A percentile compares a stretch with the other conserved stretches of the same genome.
These are phyloP conservation scores for Helicolenus hilgendorfi DNA, from an alignment of 2,797 vertebrate genomes.

Conservation along the genomic window DNA sequence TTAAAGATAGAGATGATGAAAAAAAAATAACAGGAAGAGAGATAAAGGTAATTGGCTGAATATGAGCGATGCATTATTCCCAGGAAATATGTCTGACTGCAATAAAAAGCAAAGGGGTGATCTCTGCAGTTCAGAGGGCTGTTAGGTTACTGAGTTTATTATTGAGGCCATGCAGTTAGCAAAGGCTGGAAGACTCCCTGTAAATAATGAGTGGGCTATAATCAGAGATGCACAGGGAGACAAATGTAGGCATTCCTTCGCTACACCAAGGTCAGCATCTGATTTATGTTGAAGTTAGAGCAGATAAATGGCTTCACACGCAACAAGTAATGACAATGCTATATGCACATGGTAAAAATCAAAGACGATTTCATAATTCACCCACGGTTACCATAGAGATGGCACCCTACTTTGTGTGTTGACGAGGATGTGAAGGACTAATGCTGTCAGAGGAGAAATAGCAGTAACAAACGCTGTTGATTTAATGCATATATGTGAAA, in stretches of 20 bases:
- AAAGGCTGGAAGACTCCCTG: not conserved
- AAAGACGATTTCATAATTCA: slow-evolving; percentile 60
- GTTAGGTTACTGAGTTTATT: slow-evolving; percentile 21
- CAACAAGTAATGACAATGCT: slow-evolving; percentile 12
- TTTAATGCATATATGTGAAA: not conserved
- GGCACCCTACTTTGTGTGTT: slow-evolving; percentile 19
- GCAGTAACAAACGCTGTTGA: slow-evolving; percentile 10
- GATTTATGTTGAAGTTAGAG: slow-evolving; percentile 20
- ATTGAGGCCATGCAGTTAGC: slow-evolving; percentile 9
- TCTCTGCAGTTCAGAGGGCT: slow-evolving; percentile 10
- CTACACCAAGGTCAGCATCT: slow-evolving; percentile 14
- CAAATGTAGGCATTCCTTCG: not conserved
- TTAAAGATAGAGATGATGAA: slow-evolving; percentile 34
- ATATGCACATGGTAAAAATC: slow-evolving; percentile 4
- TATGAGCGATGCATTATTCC: slow-evolving; percentile 32
- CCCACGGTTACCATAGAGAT: slow-evolving; percentile 75
- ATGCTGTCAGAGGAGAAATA: slow-evolving; percentile 28
- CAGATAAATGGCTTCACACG: slow-evolving; percentile 19
- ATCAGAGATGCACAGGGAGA: slow-evolving; percentile 16
- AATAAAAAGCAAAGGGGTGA: slow-evolving; percentile 7
- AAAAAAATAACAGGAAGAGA: slow-evolving; percentile 21
- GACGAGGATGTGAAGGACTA: slow-evolving; percentile 35
- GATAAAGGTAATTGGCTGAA: slow-evolving; percentile 53
- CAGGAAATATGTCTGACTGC: slow-evolving; percentile 37
- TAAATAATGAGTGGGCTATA: slow-evolving; percentile 17